Evolutionary conservation across 2,888 invertebrate species (phyloP).

Genomic region (Melanostoma scalare): DNA sequence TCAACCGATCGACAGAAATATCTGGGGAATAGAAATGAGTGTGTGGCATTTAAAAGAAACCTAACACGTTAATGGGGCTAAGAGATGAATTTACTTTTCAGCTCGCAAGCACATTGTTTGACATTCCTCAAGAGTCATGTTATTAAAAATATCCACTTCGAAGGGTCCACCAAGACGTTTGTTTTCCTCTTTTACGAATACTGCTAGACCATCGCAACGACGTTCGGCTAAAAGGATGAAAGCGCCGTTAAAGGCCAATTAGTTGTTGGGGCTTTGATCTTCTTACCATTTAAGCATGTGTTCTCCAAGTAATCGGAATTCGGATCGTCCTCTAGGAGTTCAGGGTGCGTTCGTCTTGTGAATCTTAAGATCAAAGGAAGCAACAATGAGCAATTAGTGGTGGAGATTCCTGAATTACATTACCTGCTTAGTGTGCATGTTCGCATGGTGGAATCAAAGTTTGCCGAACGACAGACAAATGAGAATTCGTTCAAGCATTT

Average conservation of each 20-base stretch:
- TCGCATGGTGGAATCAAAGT: slow-evolving; percentile 89
- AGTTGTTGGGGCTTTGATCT: not conserved
- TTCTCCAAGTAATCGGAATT: slow-evolving; percentile 95
- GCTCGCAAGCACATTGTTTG: slow-evolving; percentile 93
- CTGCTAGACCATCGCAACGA: slow-evolving; percentile 92
- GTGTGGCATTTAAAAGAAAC: not conserved
- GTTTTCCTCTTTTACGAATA: slow-evolving; percentile 95
- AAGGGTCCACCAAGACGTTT: slow-evolving; percentile 93
- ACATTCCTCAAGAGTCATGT: slow-evolving; percentile 93
- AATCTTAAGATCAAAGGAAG: slow-evolving; percentile 82
- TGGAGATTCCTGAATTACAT: slow-evolving; percentile 13
- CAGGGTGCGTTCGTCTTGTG: slow-evolving; percentile 93
- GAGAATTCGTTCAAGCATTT: slow-evolving; percentile 94
- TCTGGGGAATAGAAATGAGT: slow-evolving; percentile 79
- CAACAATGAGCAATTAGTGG: not conserved
- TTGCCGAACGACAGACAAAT: slow-evolving; percentile 93
- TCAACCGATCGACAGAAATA: slow-evolving; percentile 94
- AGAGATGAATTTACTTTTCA: slow-evolving; percentile 86
- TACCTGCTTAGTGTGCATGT: slow-evolving; percentile 89
- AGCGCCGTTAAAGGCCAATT: slow-evolving; percentile 15
- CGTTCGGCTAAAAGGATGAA: slow-evolving; percentile 86
- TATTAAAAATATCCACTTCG: slow-evolving; percentile 93
- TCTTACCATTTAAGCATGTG: slow-evolving; percentile 92
- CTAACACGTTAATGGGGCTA: slow-evolving; percentile 40
- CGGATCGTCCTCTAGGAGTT: slow-evolving; percentile 91